Evolutionary conservation across 2,113 vertebrate species (phyloP).

Genomic region (Pollimyrus isidori): DNA sequence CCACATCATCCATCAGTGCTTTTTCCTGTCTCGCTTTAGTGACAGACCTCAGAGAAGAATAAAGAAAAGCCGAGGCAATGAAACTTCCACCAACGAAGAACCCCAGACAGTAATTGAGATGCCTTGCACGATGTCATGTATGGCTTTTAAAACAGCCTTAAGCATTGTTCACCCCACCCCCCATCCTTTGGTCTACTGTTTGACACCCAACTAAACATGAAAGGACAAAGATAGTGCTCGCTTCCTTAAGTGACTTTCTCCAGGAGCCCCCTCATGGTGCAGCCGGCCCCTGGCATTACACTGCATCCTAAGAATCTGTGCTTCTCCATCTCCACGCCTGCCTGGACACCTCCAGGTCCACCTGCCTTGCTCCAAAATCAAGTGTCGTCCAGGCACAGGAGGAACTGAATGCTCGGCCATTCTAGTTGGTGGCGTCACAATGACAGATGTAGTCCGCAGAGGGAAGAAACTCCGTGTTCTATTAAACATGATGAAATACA

Average conservation of each 20-base stretch:
- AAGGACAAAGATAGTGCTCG: constrained; percentile 32
- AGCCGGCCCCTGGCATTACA: constrained; percentile 39
- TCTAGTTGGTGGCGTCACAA: background rate
- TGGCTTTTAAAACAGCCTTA: constrained; percentile 8
- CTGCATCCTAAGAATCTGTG: constrained; percentile 29
- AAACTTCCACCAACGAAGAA: background rate
- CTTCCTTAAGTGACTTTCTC: constrained; percentile 23
- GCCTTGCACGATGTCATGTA: constrained; percentile 17
- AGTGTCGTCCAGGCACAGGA: background rate
- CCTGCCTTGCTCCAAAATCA: background rate
- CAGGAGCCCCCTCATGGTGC: constrained; percentile 19
- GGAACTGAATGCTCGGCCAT: background rate
- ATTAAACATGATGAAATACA: background rate
- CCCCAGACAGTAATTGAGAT: background rate
- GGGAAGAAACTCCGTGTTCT: background rate
- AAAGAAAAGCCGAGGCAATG: background rate
- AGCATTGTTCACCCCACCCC: constrained; percentile 14
- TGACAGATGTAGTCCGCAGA: background rate
- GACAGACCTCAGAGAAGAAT: background rate
- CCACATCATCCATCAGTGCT: background rate
- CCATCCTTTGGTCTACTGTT: constrained; percentile 20
- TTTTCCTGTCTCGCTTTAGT: background rate
- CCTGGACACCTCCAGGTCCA: constrained; percentile 31
- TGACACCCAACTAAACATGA: constrained; percentile 21
- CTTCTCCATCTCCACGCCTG: constrained; percentile 30